These are phyloP conservation scores for Hemistola chrysoprasaria DNA, from an alignment of 2,888 invertebrate species.

Conservation along the genomic window DNA sequence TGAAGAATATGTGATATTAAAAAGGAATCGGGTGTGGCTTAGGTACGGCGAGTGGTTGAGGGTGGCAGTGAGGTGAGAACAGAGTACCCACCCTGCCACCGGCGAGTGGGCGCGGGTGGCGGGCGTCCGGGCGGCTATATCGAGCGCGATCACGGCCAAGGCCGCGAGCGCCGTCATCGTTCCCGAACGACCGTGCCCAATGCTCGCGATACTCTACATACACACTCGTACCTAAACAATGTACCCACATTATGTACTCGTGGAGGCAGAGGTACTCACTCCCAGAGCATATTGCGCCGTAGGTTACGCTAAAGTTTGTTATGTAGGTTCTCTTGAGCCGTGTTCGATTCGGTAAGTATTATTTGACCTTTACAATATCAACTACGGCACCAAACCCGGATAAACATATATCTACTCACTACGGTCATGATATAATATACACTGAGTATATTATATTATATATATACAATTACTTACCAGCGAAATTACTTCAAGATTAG, in stretches of 20 bases:
- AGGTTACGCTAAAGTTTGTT: slow-evolving; percentile 13
- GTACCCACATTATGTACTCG: too few species aligned
- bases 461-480: too few species aligned
- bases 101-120: slow-evolving; percentile 33
- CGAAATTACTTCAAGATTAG: too few species aligned
- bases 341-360: too few species aligned
- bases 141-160: slow-evolving; percentile 82
- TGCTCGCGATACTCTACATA: slow-evolving; percentile 29
- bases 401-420: slow-evolving; percentile 10
- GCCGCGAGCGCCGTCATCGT: slow-evolving; percentile 63
- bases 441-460: too few species aligned
- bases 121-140: slow-evolving; percentile 66
- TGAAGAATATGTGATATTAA: slow-evolving; percentile 46
- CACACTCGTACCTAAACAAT: too few species aligned
- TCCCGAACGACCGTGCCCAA: slow-evolving; percentile 48
- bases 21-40: slow-evolving; percentile 44
- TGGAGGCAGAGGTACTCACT: slow-evolving; percentile 8
- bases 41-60: slow-evolving; percentile 39
- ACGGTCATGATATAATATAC: too few species aligned
- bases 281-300: slow-evolving; percentile 32
- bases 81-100: slow-evolving; percentile 33
- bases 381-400: too few species aligned
- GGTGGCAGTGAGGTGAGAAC: slow-evolving; percentile 34
- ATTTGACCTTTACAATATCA: too few species aligned
- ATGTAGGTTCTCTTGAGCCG: too few species aligned